Evolutionary conservation across 2,888 invertebrate species (phyloP), one percentile per base, ranked within the genome.

Genomic region (Sphaerophoria taeniata): DNA sequence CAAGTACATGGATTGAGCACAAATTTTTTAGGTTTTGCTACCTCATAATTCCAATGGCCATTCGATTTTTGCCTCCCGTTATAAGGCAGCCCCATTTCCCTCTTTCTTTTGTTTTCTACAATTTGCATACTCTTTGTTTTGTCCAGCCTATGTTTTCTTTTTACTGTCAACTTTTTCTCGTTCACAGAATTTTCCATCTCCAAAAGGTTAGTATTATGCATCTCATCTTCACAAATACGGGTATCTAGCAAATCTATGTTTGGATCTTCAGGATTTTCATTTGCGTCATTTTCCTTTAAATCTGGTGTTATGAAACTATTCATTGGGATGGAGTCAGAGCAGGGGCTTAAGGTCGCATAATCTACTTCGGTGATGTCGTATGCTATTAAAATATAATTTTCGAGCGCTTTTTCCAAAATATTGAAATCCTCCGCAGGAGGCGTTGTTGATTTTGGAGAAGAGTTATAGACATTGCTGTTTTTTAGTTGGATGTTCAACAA

Each of bases 11-110:
- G 61, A 24, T 24, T 24, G 24, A 24, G 24, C 24, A 24, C 24
- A 24, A 24, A 43, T 53, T 53, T 24, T 53, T 31, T 31, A 24
- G 53, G 31, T 53, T 24, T 53, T 9, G 53, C 31, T 53, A 53
- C 53, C 11, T 53, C 6, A 53, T 53, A 51, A 16, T 51, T 51
- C 51, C 36, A 60, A 34, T 39, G 36, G 14, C 34, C 16, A 63
- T 45, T 45, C 31, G 63, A 31, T 24, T 63, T 63, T 39, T 63
- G 16, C 33, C 45, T 63, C 4, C 24, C 63, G 24, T 31, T 45
- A 63, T 63, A 63, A 47, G 63, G 47, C 45, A 63, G 47, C 43
- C 63, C 63, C 63, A 63, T 47, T 63, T 63, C 63, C 63, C 63
- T 63, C 63, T 47, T 63, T 33, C 33, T 63, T 63, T 63, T 47